Evolutionary conservation across 2,113 vertebrate species (phyloP).

Genomic region (Grallaria varia): DNA sequence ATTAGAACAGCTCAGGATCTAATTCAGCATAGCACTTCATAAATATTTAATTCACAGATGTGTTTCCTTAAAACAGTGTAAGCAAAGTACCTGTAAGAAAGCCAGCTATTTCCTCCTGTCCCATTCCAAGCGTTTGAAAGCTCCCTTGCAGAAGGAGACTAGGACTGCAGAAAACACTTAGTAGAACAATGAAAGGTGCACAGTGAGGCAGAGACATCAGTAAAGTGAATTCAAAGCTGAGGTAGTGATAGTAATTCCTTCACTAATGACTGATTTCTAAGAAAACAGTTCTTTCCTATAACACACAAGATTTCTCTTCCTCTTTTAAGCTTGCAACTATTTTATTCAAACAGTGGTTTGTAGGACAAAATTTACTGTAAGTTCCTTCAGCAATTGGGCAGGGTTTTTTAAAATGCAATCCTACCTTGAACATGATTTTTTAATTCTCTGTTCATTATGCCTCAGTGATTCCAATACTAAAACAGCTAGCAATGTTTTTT

Average conservation of each 20-base stretch:
- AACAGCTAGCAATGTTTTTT: background rate
- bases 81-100: background rate
- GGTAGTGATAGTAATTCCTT: background rate
- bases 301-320: background rate
- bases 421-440: background rate
- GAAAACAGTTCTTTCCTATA: background rate
- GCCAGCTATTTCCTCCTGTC: background rate
- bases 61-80: background rate
- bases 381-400: background rate
- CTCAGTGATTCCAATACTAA: background rate
- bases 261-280: background rate
- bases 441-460: background rate
- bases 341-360: background rate
- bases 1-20: background rate
- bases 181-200: background rate
- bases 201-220: background rate
- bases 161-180: background rate
- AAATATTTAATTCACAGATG: background rate
- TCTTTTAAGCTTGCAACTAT: background rate
- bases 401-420: background rate
- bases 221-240: background rate
- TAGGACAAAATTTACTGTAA: background rate
- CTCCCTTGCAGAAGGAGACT: background rate
- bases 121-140: background rate
- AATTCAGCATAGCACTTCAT: background rate